Evolutionary conservation across 92 coral and sea anemone species (phyloP).

Genomic region (Micromussa lordhowensis): DNA sequence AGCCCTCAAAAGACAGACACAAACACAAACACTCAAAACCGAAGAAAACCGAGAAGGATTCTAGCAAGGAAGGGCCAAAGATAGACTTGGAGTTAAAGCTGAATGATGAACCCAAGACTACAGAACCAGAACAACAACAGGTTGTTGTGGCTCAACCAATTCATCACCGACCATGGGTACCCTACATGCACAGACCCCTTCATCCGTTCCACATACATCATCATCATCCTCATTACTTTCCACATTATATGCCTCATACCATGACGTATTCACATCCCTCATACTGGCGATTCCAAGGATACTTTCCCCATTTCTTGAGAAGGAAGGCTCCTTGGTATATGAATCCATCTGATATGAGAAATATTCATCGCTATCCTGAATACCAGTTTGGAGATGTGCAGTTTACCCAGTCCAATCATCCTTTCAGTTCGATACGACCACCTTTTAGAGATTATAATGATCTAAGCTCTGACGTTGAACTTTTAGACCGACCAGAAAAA

Average conservation of each 20-base stretch:
- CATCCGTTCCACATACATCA: background rate
- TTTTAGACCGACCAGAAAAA: background rate
- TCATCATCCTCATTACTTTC: background rate
- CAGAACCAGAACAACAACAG: background rate
- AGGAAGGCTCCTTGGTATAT: conserved; percentile 15
- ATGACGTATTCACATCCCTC: background rate
- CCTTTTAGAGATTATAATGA: conserved; percentile 15
- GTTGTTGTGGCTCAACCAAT: background rate
- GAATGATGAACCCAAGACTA: background rate
- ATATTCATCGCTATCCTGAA: conserved; percentile 30
- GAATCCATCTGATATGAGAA: conserved; percentile 17
- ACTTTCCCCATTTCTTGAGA: conserved; percentile 24
- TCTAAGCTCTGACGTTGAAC: background rate
- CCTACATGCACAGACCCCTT: conserved; percentile 21
- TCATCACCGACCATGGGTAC: conserved; percentile 22
- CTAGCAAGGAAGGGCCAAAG: background rate
- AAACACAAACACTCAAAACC: background rate
- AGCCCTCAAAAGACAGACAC: background rate
- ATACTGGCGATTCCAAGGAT: conserved; percentile 37
- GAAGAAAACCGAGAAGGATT: background rate
- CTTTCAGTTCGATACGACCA: background rate
- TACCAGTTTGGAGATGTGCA: conserved; percentile 27
- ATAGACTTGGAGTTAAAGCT: conserved; percentile 2
- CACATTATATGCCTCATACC: background rate
- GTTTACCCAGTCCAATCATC: background rate